Base-by-base conservation (phyloP, 1,140 invertebrate species). In the Hormaphis cornu region DNA sequence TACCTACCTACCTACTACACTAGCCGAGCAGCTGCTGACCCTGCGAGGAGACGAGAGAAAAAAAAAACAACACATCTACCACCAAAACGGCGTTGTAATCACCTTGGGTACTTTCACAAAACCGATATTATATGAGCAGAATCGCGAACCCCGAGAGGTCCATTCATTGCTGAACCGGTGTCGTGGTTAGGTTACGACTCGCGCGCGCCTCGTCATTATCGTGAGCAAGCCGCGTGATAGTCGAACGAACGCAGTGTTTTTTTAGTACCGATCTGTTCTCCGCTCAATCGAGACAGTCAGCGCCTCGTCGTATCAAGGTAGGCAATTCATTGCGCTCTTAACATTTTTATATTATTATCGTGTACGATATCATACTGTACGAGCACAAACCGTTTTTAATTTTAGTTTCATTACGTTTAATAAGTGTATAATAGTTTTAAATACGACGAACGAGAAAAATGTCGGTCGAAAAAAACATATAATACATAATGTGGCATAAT, bases 41-140 rank as follows among this genome's bases (percentile, higher is more conserved):
- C 61, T 66, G 61, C 61, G 14, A 66, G 61, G 50, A 24, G 44
- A 50, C 44, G 50, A 30, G 50, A 58, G 50, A 61, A 66, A 48
- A 61, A 14, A 63, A n/a, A n/a, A n/a, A n/a, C n/a, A n/a, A n/a
- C n/a, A n/a, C n/a, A n/a, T n/a, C n/a, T 44, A 66, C 61, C 40
- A 46, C 61, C 28, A 46, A 46, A 48, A 66, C n/a, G 42, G 28
- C 61, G 42, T 35, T 30, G 30, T 48, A 66, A 30, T 66, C 42
- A 66, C 61, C 61, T 66, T 66, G 61, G n/a, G 28, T 66, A 66
- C 61, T 66, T 66, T 66, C 61, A 66, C 61, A 66, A 66, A 66
- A 66, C 44, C 35, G 61, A 50, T 66, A 66, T 66, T 66, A 66
- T 66, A 66, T 66, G 44, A 66, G 24, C 44, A 46, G 40, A 50